Percentiles rank a stretch among this genome's conserved stretches.
These are phyloP conservation scores for Brachypalpus laphriformis DNA, from an alignment of 2,888 invertebrate genomes.

Conservation along the genomic window DNA sequence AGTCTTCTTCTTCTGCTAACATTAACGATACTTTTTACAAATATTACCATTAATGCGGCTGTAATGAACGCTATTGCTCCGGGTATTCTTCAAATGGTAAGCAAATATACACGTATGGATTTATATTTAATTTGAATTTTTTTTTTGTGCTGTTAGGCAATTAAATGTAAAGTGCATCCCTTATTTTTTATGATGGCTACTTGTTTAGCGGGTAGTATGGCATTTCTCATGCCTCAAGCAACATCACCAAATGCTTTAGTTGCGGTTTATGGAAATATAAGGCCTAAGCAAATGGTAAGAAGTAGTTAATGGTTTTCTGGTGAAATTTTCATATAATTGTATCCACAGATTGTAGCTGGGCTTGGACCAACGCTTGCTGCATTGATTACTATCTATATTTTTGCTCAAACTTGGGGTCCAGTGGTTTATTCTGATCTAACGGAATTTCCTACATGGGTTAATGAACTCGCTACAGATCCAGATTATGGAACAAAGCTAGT, in stretches of 20 bases:
- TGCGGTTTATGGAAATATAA: constrained; percentile 20
- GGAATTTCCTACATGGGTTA: constrained; percentile 31
- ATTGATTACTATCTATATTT: constrained; percentile 21
- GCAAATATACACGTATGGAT: neutral
- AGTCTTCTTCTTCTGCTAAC: neutral
- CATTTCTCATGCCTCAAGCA: constrained; percentile 43
- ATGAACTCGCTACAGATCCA: neutral
- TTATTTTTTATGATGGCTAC: constrained; percentile 17
- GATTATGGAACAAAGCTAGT: neutral
- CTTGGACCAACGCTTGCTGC: constrained; percentile 25
- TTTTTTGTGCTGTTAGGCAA: constrained; percentile 9
- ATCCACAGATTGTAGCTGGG: constrained; percentile 18
- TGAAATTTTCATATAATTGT: neutral
- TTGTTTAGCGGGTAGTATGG: constrained; percentile 7
- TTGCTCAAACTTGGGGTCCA: constrained; percentile 4
- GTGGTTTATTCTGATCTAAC: constrained; percentile 17
- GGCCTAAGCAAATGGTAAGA: constrained; percentile 5
- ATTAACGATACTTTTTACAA: constrained; percentile 18
- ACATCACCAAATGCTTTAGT: constrained; percentile 35
- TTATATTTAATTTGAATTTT: neutral
- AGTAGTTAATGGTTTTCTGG: neutral
- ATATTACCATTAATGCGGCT: constrained; percentile 14
- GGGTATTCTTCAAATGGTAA: constrained; percentile 43
- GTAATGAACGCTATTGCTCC: constrained; percentile 24
- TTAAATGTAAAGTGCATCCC: constrained; percentile 32